Evolutionary conservation across 2,888 invertebrate genomes (phyloP).

Genomic region (Timema cristinae): DNA sequence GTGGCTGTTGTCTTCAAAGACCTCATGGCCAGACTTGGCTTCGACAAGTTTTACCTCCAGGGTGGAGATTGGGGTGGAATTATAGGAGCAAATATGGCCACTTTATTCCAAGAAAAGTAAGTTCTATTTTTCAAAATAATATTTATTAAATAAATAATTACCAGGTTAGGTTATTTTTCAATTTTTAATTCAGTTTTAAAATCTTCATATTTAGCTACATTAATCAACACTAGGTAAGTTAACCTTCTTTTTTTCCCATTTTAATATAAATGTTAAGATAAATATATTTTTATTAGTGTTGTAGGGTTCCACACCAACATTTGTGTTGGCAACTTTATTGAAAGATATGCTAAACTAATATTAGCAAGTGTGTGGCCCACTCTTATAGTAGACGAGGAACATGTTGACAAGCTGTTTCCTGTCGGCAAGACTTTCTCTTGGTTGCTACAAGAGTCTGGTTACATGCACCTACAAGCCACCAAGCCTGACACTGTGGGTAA

Average conservation of each 20-base stretch:
- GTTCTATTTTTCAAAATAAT: conserved; percentile 13
- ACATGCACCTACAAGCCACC: conserved; percentile 50
- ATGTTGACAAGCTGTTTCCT: conserved; percentile 38
- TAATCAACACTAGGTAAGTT: too few relatives aligned
- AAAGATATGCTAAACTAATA: conserved; percentile 33
- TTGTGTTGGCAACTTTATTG: conserved; percentile 45
- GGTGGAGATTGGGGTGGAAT: conserved; percentile 81
- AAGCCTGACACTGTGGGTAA: conserved; percentile 52
- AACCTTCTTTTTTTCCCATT: too few relatives aligned
- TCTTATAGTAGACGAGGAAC: conserved; percentile 36
- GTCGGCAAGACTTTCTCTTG: conserved; percentile 34
- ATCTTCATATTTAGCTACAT: too few relatives aligned
- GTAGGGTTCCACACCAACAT: conserved; percentile 63
- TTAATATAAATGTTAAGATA: too few relatives aligned
- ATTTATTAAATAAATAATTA: too few relatives aligned
- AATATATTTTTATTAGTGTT: conserved; percentile 40
- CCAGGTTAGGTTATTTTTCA: too few relatives aligned
- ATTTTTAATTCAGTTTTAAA: too few relatives aligned
- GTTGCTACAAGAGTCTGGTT: conserved; percentile 46
- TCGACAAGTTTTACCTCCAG: conserved; percentile 63
- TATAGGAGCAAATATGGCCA: conserved; percentile 59
- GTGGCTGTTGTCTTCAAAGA: conserved; percentile 58
- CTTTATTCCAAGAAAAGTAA: conserved; percentile 56
- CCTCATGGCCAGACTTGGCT: conserved; percentile 67
- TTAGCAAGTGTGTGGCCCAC: conserved; percentile 39